Conservation (phyloP, 1,140 invertebrate species). For the Anastrepha obliqua region DNA sequence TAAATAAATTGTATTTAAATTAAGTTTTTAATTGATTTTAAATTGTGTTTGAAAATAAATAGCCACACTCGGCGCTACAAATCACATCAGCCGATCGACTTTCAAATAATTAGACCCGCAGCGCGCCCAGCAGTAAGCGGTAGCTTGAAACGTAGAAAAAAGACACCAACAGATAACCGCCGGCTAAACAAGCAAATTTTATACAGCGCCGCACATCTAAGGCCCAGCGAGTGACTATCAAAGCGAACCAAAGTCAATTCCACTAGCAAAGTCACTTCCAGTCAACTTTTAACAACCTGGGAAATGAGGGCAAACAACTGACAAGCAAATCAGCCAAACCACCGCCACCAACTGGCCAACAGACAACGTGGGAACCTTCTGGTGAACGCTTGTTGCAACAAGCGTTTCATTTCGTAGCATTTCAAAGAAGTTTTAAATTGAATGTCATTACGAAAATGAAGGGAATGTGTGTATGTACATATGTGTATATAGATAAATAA, state of each 20-base stretch:
- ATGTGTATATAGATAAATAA: not conserved
- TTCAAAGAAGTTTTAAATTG: no score
- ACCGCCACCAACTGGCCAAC: not conserved
- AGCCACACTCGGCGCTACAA: not conserved
- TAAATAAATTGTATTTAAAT: not conserved
- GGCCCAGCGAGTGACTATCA: not conserved
- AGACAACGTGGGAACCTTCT: constrained; percentile 36
- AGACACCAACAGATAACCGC: not conserved
- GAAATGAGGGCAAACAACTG: constrained; percentile 33
- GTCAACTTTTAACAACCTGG: constrained; percentile 11
- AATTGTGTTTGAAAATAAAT: not conserved
- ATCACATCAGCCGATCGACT: no score
- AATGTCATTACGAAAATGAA: no score
- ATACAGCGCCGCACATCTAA: not conserved
- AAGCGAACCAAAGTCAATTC: constrained; percentile 10
- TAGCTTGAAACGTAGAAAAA: not conserved
- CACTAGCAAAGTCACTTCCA: not conserved
- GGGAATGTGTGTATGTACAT: not conserved
- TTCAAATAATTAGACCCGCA: not conserved
- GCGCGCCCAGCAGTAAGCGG: not conserved
- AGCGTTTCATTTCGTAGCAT: no score
- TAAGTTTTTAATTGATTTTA: not conserved
- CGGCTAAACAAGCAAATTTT: not conserved
- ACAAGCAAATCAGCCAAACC: constrained; percentile 15
- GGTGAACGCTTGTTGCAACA: not conserved